Evolutionary conservation across 1,140 invertebrate species (phyloP), one percentile per base, ranked within the genome.

Genomic region (Spodoptera litura): DNA sequence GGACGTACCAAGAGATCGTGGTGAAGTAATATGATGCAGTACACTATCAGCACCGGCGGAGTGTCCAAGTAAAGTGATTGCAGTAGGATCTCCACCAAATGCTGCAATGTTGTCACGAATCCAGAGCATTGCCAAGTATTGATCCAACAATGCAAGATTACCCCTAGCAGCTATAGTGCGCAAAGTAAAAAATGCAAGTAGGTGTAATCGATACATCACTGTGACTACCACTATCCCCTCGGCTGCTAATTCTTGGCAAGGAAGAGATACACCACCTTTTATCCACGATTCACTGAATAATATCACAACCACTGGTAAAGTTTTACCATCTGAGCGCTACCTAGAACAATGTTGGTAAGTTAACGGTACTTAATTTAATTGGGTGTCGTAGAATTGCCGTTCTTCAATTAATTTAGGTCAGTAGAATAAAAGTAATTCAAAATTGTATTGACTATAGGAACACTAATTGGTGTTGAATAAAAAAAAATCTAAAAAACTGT

Each of bases 81-180:
- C 93, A 12, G 95, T 91, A 0, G 96, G 94, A 92, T 98, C 96
- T 6, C 97, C 97, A 2, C 97, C 97, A 85, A 98, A 98, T 15
- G 95, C 92, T 15, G 91, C 91, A 55, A 97, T 97, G 89, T 98
- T 97, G 72, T 96, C 95, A 66, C 96, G 92, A 2, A 97, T 92
- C 97, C 97, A 98, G 15, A 96, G 83, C 13, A 98, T 84, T 0
- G 96, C 97, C 72, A 96, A 87, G 78, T 96, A 96, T 79, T 97
- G 97, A 89, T 98, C 97, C 70, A 96, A 91, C 11, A 97, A 85
- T 2, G 96, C 97, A 31, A 97, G 95, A 87, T 97, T 97, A 0
- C 97, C 97, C 13, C 93, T 91, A 71, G 95, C 95, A 76, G 79
- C 78, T 9, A 88, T 73, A 12, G 93, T 96, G 87, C 87, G 95